phyloP scores from a whole-genome alignment of 1,140 invertebrate species.

The Drosophila mauritiana region DNA sequence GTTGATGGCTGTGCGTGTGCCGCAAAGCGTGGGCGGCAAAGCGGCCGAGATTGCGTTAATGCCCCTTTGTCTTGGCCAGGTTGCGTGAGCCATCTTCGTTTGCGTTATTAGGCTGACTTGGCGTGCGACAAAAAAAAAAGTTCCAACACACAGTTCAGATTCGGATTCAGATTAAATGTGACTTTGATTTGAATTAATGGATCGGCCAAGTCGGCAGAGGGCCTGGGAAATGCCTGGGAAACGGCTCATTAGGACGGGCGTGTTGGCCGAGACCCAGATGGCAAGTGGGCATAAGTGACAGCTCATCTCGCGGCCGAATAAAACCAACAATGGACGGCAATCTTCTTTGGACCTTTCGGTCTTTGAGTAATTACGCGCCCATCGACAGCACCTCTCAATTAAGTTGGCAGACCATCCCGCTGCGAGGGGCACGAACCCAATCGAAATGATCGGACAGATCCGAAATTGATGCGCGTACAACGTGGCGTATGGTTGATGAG shows the following conservation, averaged over 20 bases:
- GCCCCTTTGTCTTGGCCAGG: slow-evolving; percentile 65
- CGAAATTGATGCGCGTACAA: slow-evolving; percentile 41
- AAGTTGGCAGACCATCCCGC: slow-evolving; percentile 48
- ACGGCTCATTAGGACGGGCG: slow-evolving; percentile 53
- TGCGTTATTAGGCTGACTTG: slow-evolving; percentile 15
- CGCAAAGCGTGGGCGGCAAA: slow-evolving; percentile 48
- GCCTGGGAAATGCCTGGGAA: slow-evolving; percentile 65
- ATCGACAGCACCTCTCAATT: slow-evolving; percentile 65
- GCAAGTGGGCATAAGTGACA: slow-evolving; percentile 32
- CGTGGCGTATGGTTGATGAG: slow-evolving; percentile 54
- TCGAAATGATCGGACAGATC: slow-evolving; percentile 12
- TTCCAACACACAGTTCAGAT: slow-evolving; percentile 20
- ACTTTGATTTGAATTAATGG: slow-evolving; percentile 69
- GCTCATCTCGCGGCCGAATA: slow-evolving; percentile 31
- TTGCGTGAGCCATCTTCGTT: slow-evolving; percentile 45
- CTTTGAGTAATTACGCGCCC: slow-evolving; percentile 59
- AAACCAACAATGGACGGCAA: slow-evolving; percentile 37
- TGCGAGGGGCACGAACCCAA: slow-evolving; percentile 43
- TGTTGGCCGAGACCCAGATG: slow-evolving; percentile 72
- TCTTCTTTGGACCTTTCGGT: slow-evolving; percentile 28
- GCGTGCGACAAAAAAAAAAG: slow-evolving; percentile 60
- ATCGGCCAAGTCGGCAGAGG: slow-evolving; percentile 16
- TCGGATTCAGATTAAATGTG: slow-evolving; percentile 60
- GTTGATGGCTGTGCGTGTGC: slow-evolving; percentile 53
- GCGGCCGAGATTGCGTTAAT: slow-evolving; percentile 60